Evolutionary conservation across 2,888 invertebrate species (phyloP).

Genomic region (Ophraella communa): DNA sequence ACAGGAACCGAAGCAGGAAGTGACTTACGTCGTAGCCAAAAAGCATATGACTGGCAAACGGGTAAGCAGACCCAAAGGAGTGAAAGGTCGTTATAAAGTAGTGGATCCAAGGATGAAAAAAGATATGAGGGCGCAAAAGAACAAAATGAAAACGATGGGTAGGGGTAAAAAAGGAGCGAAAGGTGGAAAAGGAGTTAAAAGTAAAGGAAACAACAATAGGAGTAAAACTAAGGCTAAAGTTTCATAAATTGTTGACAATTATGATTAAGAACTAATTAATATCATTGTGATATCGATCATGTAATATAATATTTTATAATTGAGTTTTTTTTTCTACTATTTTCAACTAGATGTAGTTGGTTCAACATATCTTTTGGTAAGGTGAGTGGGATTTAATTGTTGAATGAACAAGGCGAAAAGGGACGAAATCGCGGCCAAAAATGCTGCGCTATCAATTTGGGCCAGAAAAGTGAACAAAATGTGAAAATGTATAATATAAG

Average conservation of each 20-base stretch:
- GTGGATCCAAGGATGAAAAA: conserved; percentile 97
- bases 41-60: conserved; percentile 81
- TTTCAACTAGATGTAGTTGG: no score
- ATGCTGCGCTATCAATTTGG: no score
- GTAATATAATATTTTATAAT: no score
- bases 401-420: no score
- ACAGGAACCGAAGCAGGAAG: conserved; percentile 84
- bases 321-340: no score
- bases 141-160: conserved; percentile 51
- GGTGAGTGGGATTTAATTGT: no score
- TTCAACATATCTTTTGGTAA: no score
- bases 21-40: conserved; percentile 93
- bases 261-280: no score
- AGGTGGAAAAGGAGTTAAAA: conserved; percentile 45
- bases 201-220: conserved; percentile 4
- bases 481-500: no score
- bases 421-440: no score
- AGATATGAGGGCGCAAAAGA: conserved; percentile 76
- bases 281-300: no score
- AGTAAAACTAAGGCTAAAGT: not conserved
- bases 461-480: no score
- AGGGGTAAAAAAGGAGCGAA: conserved; percentile 46
- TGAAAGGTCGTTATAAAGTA: conserved; percentile 92
- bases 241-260: not conserved
- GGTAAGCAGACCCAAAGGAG: conserved; percentile 80